phyloP scores from a whole-genome alignment of 2,797 vertebrate genomes.

The Clarias platycephalus region DNA sequence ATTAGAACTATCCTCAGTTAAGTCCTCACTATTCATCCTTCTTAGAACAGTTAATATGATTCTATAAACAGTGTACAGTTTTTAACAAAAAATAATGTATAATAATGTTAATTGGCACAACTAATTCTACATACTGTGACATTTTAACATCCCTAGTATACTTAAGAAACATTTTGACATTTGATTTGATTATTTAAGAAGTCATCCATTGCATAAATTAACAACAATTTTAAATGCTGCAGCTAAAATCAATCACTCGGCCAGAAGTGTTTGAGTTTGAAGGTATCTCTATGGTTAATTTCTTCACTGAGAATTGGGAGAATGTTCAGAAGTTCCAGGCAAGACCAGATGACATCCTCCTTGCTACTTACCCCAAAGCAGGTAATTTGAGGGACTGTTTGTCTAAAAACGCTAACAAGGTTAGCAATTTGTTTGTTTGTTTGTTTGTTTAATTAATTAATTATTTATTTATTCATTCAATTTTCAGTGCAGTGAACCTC shows the following conservation, averaged over 20 bases:
- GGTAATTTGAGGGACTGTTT: constrained; percentile 48
- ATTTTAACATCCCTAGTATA: background rate
- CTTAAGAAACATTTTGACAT: background rate
- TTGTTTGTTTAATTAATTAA: too few relatives aligned
- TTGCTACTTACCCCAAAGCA: constrained; percentile 66
- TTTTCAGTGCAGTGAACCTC: background rate
- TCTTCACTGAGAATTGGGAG: constrained; percentile 59
- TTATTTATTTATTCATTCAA: too few relatives aligned
- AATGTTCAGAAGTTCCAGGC: constrained; percentile 57
- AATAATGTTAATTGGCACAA: background rate
- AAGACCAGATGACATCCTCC: constrained; percentile 56
- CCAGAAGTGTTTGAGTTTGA: constrained; percentile 58
- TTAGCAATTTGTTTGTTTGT: background rate
- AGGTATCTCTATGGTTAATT: constrained; percentile 53
- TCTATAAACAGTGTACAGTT: background rate
- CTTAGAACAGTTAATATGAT: background rate
- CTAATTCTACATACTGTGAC: constrained; percentile 1
- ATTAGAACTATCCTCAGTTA: background rate
- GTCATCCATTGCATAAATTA: background rate
- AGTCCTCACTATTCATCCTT: background rate
- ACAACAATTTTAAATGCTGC: background rate
- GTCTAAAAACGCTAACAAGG: background rate
- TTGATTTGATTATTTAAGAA: background rate
- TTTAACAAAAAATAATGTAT: background rate
- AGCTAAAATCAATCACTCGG: constrained; percentile 39